Evolutionary conservation across 1,140 invertebrate genomes (phyloP), one percentile per base, ranked within the genome.

Genomic region (Euschistus heros): DNA sequence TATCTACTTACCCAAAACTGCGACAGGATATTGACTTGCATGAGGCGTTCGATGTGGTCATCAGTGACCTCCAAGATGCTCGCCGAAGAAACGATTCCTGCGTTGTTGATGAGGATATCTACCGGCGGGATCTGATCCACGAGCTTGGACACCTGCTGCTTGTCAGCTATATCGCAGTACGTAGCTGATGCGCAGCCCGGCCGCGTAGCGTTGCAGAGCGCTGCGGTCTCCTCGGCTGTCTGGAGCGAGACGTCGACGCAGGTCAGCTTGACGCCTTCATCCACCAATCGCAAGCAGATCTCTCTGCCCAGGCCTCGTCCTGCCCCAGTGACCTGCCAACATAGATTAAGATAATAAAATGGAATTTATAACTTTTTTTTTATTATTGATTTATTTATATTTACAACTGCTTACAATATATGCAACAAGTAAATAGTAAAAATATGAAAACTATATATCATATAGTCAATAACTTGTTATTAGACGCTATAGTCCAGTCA

Each of bases 291-390:
- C 65, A 84, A 75, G 0, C 84, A 82, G 57, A 88, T 75, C 73
- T 86, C 84, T 70, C 78, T 76, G 1, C 87, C 87, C 47, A 89
- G 78, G 17, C 86, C 87, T 72, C 84, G 75, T 33, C 84, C 85
- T 59, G 84, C 81, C 33, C 86, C 87, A 62, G 87, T 81, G 15
- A 87, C 78, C 84, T 86, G 71, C 8, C 26, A 22, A 44, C 5
- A 26, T 27, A 10, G 27, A 8, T 44, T 44, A 10, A 44, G 17
- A 10, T 17, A 44, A 17, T 44, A 44, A 10, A 10, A 10, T 44
- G 17, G 7, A 44, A 44, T 7, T 17, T 44, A 10, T 44, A 44
- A 44, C 8, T 44, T 10, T 44, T 7, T 7, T 44, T 10, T 44
- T 10, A 10, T 10, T 44, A 44, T 44, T 10, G 7, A 44, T 44